A percentile compares a stretch with the other conserved stretches of the same genome.
phyloP scores from a whole-genome alignment of 2,888 invertebrate species.

The Acanthopleura granulata region DNA sequence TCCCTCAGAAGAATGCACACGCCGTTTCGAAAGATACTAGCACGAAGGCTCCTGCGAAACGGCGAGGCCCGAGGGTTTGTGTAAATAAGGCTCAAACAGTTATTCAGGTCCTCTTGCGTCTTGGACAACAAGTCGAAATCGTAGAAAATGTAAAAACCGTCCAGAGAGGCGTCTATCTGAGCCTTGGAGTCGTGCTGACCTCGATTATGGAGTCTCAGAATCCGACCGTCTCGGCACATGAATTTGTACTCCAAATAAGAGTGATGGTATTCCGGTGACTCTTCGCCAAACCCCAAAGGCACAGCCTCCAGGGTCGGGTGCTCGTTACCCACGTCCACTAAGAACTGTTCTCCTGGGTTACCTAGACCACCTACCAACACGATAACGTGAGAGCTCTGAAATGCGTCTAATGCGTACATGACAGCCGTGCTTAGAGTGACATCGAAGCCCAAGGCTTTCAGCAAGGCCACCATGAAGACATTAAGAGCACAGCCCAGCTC shows the following conservation, averaged over 20 bases:
- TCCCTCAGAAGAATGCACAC: background rate
- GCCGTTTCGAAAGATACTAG: background rate
- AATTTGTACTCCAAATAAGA: conserved; percentile 20
- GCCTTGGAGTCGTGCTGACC: conserved; percentile 18
- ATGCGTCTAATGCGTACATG: conserved; percentile 16
- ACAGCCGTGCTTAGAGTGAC: background rate
- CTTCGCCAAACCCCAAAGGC: background rate
- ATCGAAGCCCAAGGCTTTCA: background rate
- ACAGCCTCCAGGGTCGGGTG: conserved; percentile 17
- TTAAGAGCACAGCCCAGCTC: conserved; percentile 11
- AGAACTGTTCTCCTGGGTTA: background rate
- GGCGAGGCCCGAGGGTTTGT: conserved; percentile 9
- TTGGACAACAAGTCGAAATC: conserved; percentile 1
- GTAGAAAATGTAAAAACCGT: conserved; percentile 20
- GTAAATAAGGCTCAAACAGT: background rate
- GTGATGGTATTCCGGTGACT: conserved; percentile 13
- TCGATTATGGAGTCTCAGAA: conserved; percentile 9
- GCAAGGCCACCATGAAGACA: background rate
- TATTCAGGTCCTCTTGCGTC: background rate
- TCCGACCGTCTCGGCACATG: conserved; percentile 10
- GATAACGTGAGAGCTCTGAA: conserved; percentile 12
- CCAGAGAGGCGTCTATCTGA: conserved; percentile 17
- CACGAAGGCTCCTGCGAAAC: conserved; percentile 2
- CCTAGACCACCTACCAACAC: background rate
- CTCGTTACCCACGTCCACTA: conserved; percentile 19